Base-by-base conservation (phyloP, 2,888 invertebrate species). In the Vandiemenella viatica region DNA sequence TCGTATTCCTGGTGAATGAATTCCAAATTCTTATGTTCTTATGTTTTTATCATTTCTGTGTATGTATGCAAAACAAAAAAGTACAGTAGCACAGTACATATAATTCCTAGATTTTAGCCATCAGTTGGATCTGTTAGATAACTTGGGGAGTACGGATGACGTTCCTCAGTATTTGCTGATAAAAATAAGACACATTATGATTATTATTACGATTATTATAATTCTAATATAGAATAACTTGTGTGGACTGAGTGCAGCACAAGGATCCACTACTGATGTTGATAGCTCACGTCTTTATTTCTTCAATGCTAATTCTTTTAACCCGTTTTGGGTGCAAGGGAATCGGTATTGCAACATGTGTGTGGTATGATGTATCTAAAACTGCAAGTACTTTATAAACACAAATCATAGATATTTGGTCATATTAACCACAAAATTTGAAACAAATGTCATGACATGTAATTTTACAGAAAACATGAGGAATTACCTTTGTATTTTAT, bases 141-240 rank as follows among this genome's bases (percentile, higher is more conserved):
- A 43, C 18, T 49, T 51, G 63, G 64, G 65, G 65, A 66, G 65
- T 67, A 65, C 66, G 66, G 66, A 63, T 63, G 63, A 64, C 62
- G 67, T 66, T 67, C 66, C 66, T 67, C 65, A 65, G 63, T 59
- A 50, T 41, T 48, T 49, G 46, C 49, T 54, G 50, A 46, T 53
- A 50, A 54, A 53, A 52, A 45, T 21, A 42, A 45, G 41, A 46
- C 46, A 40, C 50, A 53, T 50, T 41, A 41, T 50, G 41, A 53
- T 45, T 26, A 32, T 42, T n/a, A 40, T 40, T 23, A 15, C 16
- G 15, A 15, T 7, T 18, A 44, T 44, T 44, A 44, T 17, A 20
- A 37, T 15, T 37, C 37, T 37, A 32, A 45, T 37, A 32, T 19
- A 37, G 18, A 20, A 37, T 19, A 32, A 37, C n/a, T 19, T 37